These are phyloP conservation scores for Xyrichtys novacula DNA, from an alignment of 2,797 vertebrate genomes.

Conservation along the genomic window DNA sequence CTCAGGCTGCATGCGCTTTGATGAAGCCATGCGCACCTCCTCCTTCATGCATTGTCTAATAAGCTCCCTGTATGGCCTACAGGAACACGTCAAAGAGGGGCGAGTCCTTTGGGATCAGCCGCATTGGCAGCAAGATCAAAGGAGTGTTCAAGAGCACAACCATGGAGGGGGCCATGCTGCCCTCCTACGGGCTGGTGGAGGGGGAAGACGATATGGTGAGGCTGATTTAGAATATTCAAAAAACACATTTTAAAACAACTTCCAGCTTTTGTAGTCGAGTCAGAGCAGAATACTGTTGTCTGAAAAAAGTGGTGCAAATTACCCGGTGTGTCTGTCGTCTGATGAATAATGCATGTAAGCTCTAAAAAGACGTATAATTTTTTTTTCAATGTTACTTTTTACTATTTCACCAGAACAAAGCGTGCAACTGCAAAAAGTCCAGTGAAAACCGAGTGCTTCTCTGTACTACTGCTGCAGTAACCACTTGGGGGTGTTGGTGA, in stretches of 20 bases:
- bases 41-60: constrained; percentile 19
- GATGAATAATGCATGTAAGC: background rate
- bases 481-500: constrained; percentile 63
- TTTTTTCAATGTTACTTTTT: background rate
- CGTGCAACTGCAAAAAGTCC: background rate
- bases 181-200: constrained; percentile 89
- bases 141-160: constrained; percentile 97
- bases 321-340: background rate
- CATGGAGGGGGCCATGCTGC: constrained; percentile 96
- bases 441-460: background rate
- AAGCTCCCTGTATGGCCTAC: constrained; percentile 54
- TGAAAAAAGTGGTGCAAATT: no score
- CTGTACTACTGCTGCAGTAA: background rate
- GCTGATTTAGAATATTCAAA: constrained; percentile 29
- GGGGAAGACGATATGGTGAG: constrained; percentile 95
- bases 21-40: constrained; percentile 34
- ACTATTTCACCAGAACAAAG: background rate
- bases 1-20: constrained; percentile 58
- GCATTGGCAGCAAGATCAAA: constrained; percentile 96
- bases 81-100: constrained; percentile 93
- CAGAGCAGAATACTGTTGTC: background rate
- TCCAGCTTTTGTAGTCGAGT: background rate
- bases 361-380: background rate
- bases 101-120: constrained; percentile 95
- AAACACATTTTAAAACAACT: constrained; percentile 1